phyloP scores from a whole-genome alignment of 2,888 invertebrate genomes.

The Auanema sp. region DNA sequence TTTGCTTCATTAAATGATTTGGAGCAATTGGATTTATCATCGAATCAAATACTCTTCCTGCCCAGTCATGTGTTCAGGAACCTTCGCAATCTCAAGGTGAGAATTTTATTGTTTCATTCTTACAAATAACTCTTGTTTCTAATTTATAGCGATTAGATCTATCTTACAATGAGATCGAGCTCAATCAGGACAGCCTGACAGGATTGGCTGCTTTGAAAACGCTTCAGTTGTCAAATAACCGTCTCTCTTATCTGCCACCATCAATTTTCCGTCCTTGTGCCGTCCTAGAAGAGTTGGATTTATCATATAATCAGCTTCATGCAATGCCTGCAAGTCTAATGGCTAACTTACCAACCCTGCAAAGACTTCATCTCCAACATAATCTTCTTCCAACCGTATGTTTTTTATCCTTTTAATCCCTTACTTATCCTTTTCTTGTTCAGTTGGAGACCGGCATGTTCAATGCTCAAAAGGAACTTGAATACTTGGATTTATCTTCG shows the following conservation, averaged over 20 bases:
- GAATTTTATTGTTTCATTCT: too few relatives aligned
- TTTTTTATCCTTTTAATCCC: background rate
- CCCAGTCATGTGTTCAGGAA: conserved; percentile 36
- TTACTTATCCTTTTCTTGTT: conserved; percentile 9
- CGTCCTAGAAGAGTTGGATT: conserved; percentile 23
- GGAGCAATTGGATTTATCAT: conserved; percentile 28
- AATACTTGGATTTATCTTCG: conserved; percentile 31
- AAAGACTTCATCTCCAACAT: conserved; percentile 22
- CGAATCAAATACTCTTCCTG: conserved; percentile 33
- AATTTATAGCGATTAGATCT: conserved; percentile 36
- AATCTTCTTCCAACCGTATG: conserved; percentile 40
- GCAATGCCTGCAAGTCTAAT: conserved; percentile 36
- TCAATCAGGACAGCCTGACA: conserved; percentile 30
- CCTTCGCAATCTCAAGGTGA: conserved; percentile 38
- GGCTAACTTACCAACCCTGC: conserved; percentile 23
- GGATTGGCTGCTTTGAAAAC: conserved; percentile 30
- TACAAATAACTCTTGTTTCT: background rate
- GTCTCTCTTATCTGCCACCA: conserved; percentile 40
- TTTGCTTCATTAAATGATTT: conserved; percentile 30
- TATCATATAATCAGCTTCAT: conserved; percentile 35
- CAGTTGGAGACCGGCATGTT: conserved; percentile 49
- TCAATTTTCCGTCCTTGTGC: conserved; percentile 30
- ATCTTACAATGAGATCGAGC: conserved; percentile 36
- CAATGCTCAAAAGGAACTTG: conserved; percentile 29
- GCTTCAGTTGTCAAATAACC: conserved; percentile 29